phyloP scores from a whole-genome alignment of 1,140 invertebrate genomes.

The Lasaia peninsularis region DNA sequence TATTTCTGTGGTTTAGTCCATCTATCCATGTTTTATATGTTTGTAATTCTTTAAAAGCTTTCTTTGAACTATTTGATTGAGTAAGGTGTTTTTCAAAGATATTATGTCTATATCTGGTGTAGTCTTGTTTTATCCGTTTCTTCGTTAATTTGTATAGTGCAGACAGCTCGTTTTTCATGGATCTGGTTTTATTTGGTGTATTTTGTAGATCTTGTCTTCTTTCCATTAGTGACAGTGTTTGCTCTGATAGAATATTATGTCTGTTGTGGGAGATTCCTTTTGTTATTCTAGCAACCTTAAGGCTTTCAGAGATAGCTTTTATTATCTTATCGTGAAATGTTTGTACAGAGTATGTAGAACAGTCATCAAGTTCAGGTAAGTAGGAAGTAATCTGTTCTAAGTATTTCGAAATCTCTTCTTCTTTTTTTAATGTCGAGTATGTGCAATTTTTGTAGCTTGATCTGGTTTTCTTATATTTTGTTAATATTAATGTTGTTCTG shows the following conservation, averaged over 20 bases:
- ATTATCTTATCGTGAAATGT: too few species aligned
- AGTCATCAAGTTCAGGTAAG: too few species aligned
- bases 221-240: not conserved
- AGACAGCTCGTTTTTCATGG: not conserved
- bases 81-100: not conserved
- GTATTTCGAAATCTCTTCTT: not conserved
- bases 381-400: too few species aligned
- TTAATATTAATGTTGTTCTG: conserved; percentile 8
- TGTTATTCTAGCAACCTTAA: too few species aligned
- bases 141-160: conserved; percentile 4
- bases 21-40: conserved; percentile 9
- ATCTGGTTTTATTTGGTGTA: not conserved
- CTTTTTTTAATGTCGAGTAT: not conserved
- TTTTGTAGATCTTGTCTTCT: not conserved
- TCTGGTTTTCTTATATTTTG: conserved; percentile 1
- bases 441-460: not conserved
- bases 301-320: too few species aligned
- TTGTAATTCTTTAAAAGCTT: not conserved
- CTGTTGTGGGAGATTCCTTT: too few species aligned
- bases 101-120: not conserved
- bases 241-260: not conserved
- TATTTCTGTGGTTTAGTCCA: not conserved
- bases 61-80: not conserved
- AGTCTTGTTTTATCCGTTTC: not conserved
- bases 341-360: too few species aligned